Evolutionary conservation across 1,140 invertebrate species (phyloP).

Genomic region (Acromyrmex charruanus): DNA sequence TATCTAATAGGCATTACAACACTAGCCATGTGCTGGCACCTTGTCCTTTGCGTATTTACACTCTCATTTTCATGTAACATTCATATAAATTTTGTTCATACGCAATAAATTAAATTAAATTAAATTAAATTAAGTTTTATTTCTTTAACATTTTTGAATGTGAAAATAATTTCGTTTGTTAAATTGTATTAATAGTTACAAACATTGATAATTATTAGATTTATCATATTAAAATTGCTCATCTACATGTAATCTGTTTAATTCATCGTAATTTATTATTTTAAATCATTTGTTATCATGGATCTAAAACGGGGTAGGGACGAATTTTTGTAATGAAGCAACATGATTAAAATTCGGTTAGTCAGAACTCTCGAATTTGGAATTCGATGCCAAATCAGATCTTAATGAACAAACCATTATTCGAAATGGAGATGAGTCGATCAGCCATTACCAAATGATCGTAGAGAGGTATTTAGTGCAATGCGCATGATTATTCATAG

Average conservation of each 20-base stretch:
- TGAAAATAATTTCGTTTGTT: background rate
- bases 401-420: slow-evolving; percentile 68
- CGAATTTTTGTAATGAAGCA: slow-evolving; percentile 11
- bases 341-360: slow-evolving; percentile 57
- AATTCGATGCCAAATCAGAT: slow-evolving; percentile 53
- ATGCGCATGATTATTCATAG: slow-evolving; percentile 69
- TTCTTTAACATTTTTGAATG: background rate
- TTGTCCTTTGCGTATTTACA: no score
- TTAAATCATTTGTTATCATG: background rate
- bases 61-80: no score
- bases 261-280: background rate
- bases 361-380: slow-evolving; percentile 18
- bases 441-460: slow-evolving; percentile 57
- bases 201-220: background rate
- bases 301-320: background rate
- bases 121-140: background rate
- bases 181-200: background rate
- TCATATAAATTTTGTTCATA: no score
- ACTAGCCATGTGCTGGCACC: no score
- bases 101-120: background rate
- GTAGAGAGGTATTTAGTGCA: slow-evolving; percentile 62
- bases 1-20: no score
- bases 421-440: slow-evolving; percentile 55
- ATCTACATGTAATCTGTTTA: background rate
- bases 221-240: background rate